Percentiles rank a stretch among this genome's conserved stretches.
Evolutionary conservation across 2,888 invertebrate genomes (phyloP).

Genomic region (Deilephila elpenor): DNA sequence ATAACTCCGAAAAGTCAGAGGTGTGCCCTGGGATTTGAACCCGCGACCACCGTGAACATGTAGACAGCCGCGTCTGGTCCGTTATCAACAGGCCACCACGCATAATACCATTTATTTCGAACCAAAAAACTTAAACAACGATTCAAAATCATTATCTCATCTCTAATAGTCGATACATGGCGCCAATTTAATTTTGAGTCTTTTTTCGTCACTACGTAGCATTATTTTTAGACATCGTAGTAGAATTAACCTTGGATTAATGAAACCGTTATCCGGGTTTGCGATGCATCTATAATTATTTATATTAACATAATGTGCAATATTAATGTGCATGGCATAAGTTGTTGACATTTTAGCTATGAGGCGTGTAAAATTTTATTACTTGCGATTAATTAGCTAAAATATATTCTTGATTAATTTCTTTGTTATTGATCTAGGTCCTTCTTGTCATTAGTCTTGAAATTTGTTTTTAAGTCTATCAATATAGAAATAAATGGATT

Average conservation of each 20-base stretch:
- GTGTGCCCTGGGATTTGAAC: too few species aligned
- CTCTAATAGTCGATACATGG: too few species aligned
- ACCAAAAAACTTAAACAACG: too few species aligned
- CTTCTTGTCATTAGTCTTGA: background rate
- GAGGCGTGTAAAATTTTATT: background rate
- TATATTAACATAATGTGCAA: constrained; percentile 11
- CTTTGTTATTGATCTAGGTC: background rate
- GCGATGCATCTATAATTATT: constrained; percentile 8
- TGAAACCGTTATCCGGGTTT: background rate
- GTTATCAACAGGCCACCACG: too few species aligned
- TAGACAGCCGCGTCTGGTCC: too few species aligned
- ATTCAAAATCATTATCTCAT: too few species aligned
- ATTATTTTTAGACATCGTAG: background rate
- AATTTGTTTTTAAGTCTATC: background rate
- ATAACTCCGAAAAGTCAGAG: too few species aligned
- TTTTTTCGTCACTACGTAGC: too few species aligned
- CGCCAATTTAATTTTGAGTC: too few species aligned
- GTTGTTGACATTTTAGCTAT: constrained; percentile 1
- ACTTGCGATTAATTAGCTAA: background rate
- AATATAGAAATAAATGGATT: background rate
- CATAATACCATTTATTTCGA: too few species aligned
- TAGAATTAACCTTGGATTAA: constrained; percentile 28
- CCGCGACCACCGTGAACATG: too few species aligned
- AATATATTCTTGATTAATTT: background rate
- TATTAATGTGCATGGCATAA: background rate